These are phyloP conservation scores for Tridacna gigas DNA, from an alignment of 2,888 invertebrate genomes.

Conservation along the genomic window DNA sequence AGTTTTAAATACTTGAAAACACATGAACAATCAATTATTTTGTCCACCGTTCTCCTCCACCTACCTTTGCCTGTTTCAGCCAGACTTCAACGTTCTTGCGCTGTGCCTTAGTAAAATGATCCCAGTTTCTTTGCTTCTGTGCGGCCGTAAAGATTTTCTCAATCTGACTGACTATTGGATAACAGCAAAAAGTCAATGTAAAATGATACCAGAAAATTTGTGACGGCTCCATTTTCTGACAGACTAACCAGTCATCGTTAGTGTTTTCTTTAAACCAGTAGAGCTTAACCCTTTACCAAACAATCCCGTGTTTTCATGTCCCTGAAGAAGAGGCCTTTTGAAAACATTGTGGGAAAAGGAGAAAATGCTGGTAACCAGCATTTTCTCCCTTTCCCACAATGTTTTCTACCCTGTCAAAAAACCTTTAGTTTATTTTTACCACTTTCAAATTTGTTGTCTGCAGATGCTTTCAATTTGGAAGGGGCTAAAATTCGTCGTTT, in stretches of 20 bases:
- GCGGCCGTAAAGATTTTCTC: conserved; percentile 98
- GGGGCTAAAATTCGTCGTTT: too few relatives aligned
- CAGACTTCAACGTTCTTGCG: conserved; percentile 99
- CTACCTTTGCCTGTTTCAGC: conserved; percentile 98
- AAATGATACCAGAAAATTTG: background rate
- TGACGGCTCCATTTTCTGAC: too few relatives aligned
- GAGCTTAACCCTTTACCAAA: background rate
- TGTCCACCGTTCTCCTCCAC: conserved; percentile 41
- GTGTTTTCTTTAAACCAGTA: too few relatives aligned
- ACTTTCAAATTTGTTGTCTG: too few relatives aligned
- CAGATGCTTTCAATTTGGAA: too few relatives aligned
- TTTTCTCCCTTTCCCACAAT: background rate
- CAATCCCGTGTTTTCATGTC: background rate
- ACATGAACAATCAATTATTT: conserved; percentile 18
- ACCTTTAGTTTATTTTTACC: background rate
- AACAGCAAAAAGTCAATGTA: conserved; percentile 8
- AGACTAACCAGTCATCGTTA: too few relatives aligned
- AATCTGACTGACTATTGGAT: conserved; percentile 94
- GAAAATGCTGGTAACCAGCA: background rate
- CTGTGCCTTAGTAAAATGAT: conserved; percentile 99
- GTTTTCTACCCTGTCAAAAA: background rate
- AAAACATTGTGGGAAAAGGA: background rate
- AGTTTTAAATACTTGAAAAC: too few relatives aligned
- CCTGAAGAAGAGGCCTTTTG: background rate
- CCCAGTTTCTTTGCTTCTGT: conserved; percentile 99